Evolutionary conservation across 2,888 invertebrate genomes (phyloP), one percentile per base, ranked within the genome.

Genomic region (Petrolisthes manimaculis): DNA sequence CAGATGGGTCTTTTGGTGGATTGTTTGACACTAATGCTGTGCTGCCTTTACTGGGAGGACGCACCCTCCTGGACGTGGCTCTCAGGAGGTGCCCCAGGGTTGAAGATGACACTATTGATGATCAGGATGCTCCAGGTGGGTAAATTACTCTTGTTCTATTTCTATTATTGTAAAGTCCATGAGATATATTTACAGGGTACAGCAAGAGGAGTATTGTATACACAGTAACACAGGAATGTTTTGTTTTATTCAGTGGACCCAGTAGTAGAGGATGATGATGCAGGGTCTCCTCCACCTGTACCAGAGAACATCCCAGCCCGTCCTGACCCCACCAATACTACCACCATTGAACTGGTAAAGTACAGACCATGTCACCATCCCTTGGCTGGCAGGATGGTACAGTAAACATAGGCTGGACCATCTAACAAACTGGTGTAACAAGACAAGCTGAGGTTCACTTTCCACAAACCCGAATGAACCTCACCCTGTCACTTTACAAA

Each of bases 21-120:
- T 89, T 91, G 77, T 91, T 91, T 79, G 91, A 91, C 89, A 91
- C 90, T 51, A 90, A 89, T 56, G 90, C 90, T 75, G 91, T 90
- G 51, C 80, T 91, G 83, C 91, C 91, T 6, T 84, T 91, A 74
- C 86, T 91, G 37, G 89, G 83, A 5, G 90, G 91, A 4, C 80
- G 88, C 55, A 85, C 91, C 12, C 79, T 90, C 9, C 86, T 90
- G 6, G 89, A 89, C 71, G 89, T 90, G 24, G 84, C 81, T 37
- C 82, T 88, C 21, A 80, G 87, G 77, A 80, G 74, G 61, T 91
- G 91, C 53, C 84, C 84, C 78, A 81, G 77, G 56, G 84, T 81
- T 9, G 84, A 81, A 5, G 81, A 53, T 18, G 84, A 85, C 77
- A 84, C 88, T 18, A 69, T 88, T 18, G 88, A 88, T 37, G 24